Percentiles rank a stretch among this genome's conserved stretches.
These are phyloP conservation scores for Pseudolaguvia tuberculata DNA, from an alignment of 2,113 vertebrate species.

Conservation along the genomic window DNA sequence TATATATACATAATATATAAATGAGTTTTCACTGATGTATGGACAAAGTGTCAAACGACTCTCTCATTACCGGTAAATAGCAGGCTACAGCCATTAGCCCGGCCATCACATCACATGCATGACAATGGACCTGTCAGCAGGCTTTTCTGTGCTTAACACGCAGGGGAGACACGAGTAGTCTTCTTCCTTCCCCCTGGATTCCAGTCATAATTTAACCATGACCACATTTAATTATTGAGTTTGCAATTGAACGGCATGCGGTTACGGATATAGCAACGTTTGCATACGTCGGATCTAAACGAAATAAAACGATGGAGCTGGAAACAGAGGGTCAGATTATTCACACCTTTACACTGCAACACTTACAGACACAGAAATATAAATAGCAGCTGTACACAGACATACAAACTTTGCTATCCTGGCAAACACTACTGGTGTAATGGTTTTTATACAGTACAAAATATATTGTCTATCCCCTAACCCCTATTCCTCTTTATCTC, in stretches of 20 bases:
- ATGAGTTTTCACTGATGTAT: constrained; percentile 23
- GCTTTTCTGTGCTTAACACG: constrained; percentile 28
- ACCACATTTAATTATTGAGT: constrained; percentile 46
- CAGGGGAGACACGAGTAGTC: constrained; percentile 30
- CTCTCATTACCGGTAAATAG: constrained; percentile 49
- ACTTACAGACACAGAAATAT: constrained; percentile 33
- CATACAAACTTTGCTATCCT: no score
- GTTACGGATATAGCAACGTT: constrained; percentile 23
- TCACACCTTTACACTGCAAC: constrained; percentile 32
- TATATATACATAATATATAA: background rate
- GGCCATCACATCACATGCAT: constrained; percentile 32
- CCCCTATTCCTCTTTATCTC: background rate
- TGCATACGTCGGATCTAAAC: background rate
- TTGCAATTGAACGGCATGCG: constrained; percentile 28
- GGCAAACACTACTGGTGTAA: no score
- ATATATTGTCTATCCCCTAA: no score
- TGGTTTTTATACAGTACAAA: no score
- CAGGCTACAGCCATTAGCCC: constrained; percentile 32
- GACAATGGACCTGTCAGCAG: constrained; percentile 44
- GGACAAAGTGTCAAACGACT: constrained; percentile 47
- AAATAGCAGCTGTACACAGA: constrained; percentile 33
- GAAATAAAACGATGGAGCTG: background rate
- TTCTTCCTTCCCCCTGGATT: constrained; percentile 35
- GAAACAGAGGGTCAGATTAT: constrained; percentile 1
- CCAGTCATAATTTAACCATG: constrained; percentile 38